Conservation (phyloP, 2,113 vertebrate genomes). For the Saguinus imperator region DNA sequence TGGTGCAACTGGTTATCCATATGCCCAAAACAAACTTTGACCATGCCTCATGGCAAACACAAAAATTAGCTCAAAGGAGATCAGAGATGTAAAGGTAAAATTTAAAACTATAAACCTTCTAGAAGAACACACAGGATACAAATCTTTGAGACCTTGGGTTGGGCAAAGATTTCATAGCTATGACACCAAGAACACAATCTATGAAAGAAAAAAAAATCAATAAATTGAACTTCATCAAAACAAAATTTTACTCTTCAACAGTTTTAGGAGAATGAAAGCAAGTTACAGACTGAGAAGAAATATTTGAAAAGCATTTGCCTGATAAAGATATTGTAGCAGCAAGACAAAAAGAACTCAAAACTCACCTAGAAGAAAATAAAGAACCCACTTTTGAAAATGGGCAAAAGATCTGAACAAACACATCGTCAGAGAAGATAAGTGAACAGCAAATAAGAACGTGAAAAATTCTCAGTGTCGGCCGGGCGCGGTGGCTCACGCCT, state of each 20-base stretch:
- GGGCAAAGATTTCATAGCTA: background rate
- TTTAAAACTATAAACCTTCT: background rate
- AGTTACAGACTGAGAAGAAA: background rate
- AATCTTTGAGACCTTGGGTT: background rate
- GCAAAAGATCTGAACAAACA: background rate
- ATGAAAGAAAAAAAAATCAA: background rate
- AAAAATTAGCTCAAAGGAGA: background rate
- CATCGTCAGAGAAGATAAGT: background rate
- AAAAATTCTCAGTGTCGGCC: background rate
- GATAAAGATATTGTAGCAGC: background rate
- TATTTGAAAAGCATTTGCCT: background rate
- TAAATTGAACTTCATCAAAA: background rate
- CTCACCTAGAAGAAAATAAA: background rate
- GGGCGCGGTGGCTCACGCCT: too few relatives aligned
- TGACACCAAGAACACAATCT: background rate
- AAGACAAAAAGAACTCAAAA: background rate
- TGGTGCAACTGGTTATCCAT: background rate
- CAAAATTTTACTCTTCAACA: background rate
- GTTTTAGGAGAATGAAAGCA: background rate
- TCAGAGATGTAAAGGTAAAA: background rate
- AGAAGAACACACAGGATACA: background rate
- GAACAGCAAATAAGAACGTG: background rate
- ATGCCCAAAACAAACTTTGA: background rate
- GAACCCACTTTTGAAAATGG: background rate
- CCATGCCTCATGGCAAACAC: background rate